These are phyloP conservation scores for Tachyglossus aculeatus DNA, from an alignment of 2,797 vertebrate genomes.

Conservation along the genomic window DNA sequence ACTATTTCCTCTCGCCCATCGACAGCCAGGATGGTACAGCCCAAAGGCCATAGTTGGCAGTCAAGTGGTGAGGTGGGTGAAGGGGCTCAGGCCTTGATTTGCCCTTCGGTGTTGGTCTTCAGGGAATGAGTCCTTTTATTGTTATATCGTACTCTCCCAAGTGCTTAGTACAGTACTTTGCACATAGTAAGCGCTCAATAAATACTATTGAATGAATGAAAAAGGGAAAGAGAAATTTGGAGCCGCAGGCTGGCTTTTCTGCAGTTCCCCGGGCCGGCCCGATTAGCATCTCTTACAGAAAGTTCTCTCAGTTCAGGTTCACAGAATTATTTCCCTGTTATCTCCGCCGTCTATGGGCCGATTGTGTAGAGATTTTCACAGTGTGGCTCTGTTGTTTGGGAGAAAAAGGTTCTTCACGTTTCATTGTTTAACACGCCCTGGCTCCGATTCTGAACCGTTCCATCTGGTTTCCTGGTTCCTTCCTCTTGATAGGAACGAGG, in stretches of 20 bases:
- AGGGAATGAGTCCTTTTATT: too few relatives aligned
- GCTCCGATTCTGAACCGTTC: slow-evolving; percentile 77
- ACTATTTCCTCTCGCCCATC: too few relatives aligned
- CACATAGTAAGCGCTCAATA: too few relatives aligned
- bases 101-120: too few relatives aligned
- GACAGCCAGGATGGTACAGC: too few relatives aligned
- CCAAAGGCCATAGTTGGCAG: too few relatives aligned
- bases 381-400: slow-evolving; percentile 59
- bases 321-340: slow-evolving; percentile 87
- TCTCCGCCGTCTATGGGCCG: slow-evolving; percentile 81
- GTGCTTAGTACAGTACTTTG: too few relatives aligned
- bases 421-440: slow-evolving; percentile 70
- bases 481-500: slow-evolving; percentile 79
- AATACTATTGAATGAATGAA: too few relatives aligned
- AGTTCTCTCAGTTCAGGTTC: slow-evolving; percentile 78
- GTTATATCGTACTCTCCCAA: too few relatives aligned
- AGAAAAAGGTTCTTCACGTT: slow-evolving; percentile 63
- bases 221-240: slow-evolving; percentile 12
- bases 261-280: not conserved
- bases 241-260: slow-evolving; percentile 14
- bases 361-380: slow-evolving; percentile 79
- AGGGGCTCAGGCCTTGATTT: too few relatives aligned
- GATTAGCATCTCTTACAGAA: slow-evolving; percentile 69
- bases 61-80: too few relatives aligned
- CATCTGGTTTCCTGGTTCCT: slow-evolving; percentile 89